A percentile compares a stretch with the other conserved stretches of the same genome.
Evolutionary conservation across 2,888 invertebrate genomes (phyloP).

Genomic region (Sesia bembeciformis): DNA sequence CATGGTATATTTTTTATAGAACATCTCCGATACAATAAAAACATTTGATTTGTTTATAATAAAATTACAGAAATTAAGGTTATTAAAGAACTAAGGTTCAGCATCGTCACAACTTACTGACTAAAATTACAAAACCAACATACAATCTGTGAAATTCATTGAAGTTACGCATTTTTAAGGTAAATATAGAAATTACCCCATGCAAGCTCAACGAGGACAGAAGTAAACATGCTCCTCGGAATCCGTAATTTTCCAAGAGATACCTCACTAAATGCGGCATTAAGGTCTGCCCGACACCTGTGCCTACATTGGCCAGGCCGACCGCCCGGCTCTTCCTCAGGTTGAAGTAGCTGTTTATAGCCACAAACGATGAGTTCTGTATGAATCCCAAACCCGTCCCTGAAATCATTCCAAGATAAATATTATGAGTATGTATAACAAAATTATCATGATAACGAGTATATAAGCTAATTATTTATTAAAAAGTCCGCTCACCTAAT

Average conservation of each 20-base stretch:
- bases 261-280: conserved; percentile 82
- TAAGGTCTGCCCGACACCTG: conserved; percentile 82
- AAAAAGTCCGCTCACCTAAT: conserved; percentile 43
- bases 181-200: conserved; percentile 57
- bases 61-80: conserved; percentile 2
- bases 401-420: conserved; percentile 28
- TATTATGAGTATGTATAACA: too few relatives aligned
- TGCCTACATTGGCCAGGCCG: conserved; percentile 83
- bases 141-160: too few relatives aligned
- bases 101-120: neutral
- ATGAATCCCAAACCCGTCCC: conserved; percentile 82
- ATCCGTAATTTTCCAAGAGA: conserved; percentile 78
- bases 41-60: neutral
- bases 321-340: conserved; percentile 81
- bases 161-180: too few relatives aligned
- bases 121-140: too few relatives aligned
- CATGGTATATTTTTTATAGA: neutral
- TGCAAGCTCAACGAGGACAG: conserved; percentile 77
- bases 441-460: too few relatives aligned
- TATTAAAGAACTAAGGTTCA: too few relatives aligned
- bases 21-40: neutral
- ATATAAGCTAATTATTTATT: neutral
- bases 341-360: conserved; percentile 81
- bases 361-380: conserved; percentile 81
- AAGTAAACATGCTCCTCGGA: conserved; percentile 76